Percentiles rank a stretch among this genome's conserved stretches.
Conservation (phyloP, 2,888 invertebrate species). For the Ernsta delagoae region DNA sequence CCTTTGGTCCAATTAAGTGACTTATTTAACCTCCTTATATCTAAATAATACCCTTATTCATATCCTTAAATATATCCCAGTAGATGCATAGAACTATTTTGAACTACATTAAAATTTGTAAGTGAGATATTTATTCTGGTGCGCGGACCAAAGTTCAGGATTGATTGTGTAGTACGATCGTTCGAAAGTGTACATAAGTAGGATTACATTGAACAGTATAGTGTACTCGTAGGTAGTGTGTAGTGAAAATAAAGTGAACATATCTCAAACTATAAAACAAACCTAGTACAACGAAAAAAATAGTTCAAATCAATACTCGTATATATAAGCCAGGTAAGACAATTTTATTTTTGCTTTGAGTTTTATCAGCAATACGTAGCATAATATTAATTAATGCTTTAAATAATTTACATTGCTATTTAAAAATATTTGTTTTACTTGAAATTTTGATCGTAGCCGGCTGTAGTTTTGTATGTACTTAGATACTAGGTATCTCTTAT, state of each 20-base stretch:
- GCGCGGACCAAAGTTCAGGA: constrained; percentile 61
- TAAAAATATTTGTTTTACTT: too few species aligned
- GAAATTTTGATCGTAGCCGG: too few species aligned
- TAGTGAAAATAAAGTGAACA: constrained; percentile 47
- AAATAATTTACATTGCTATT: too few species aligned
- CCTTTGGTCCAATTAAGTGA: constrained; percentile 75
- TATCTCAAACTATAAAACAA: constrained; percentile 42
- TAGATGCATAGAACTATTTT: constrained; percentile 26
- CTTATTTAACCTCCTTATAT: constrained; percentile 66
- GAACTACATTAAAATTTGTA: constrained; percentile 25
- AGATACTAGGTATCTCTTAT: not conserved
- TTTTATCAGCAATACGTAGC: too few species aligned
- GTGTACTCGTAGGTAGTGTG: constrained; percentile 48
- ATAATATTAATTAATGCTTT: too few species aligned
- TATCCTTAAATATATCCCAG: constrained; percentile 45
- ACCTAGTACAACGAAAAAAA: constrained; percentile 17
- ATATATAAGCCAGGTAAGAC: constrained; percentile 22
- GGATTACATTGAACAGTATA: constrained; percentile 44
- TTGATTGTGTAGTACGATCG: constrained; percentile 43
- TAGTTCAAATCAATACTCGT: not conserved
- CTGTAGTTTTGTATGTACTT: too few species aligned
- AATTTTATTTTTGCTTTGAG: not conserved
- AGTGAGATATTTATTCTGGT: constrained; percentile 27
- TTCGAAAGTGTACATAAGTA: constrained; percentile 45
- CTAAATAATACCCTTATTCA: constrained; percentile 48